Evolutionary conservation across 2,888 invertebrate species (phyloP).

Genomic region (Salticus scenicus): DNA sequence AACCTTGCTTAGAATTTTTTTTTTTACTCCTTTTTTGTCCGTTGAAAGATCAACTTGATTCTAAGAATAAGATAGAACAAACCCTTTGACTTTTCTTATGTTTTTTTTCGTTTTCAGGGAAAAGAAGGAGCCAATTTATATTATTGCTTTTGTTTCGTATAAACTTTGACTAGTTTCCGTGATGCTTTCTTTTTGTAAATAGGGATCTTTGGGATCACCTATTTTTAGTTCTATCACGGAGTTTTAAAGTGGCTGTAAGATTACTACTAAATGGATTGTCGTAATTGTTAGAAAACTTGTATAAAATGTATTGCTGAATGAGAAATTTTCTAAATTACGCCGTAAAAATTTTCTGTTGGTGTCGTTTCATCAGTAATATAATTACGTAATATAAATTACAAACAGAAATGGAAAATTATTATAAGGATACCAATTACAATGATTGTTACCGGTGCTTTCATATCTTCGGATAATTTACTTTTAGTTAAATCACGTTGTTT

Average conservation of each 20-base stretch:
- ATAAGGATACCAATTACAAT: too few relatives aligned
- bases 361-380: too few relatives aligned
- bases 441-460: too few relatives aligned
- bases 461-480: too few relatives aligned
- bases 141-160: conserved; percentile 16
- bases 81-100: neutral
- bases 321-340: too few relatives aligned
- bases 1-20: neutral
- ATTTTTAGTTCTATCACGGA: conserved; percentile 9
- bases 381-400: too few relatives aligned
- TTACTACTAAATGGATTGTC: neutral
- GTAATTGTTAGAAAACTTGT: neutral
- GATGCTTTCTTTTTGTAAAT: conserved; percentile 1
- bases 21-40: neutral
- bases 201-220: conserved; percentile 3
- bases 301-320: too few relatives aligned
- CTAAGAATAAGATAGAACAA: neutral
- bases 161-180: conserved; percentile 9
- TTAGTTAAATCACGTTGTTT: too few relatives aligned
- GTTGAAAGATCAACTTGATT: conserved; percentile 5
- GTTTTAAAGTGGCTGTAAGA: neutral
- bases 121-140: neutral
- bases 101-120: neutral
- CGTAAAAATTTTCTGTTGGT: too few relatives aligned
- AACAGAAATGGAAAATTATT: too few relatives aligned